These are phyloP conservation scores for Beris chalybata DNA, from an alignment of 2,888 invertebrate genomes.

Conservation along the genomic window DNA sequence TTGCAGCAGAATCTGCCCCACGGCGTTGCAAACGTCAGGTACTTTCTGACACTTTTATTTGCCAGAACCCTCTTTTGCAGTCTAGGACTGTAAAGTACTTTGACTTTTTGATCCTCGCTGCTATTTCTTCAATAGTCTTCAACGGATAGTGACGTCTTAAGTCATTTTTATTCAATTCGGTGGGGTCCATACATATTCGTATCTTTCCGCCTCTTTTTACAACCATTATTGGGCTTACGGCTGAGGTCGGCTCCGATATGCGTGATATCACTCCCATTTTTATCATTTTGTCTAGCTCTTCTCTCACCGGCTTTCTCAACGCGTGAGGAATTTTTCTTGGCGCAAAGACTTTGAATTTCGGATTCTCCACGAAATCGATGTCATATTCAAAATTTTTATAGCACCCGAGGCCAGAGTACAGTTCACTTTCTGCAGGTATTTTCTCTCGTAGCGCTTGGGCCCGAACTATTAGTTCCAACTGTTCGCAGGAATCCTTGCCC, in stretches of 20 bases:
- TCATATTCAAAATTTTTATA: too few relatives aligned
- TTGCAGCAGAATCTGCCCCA: too few relatives aligned
- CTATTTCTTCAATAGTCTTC: constrained; percentile 6
- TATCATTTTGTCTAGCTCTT: constrained; percentile 29
- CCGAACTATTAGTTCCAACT: neutral
- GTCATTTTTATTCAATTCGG: constrained; percentile 4
- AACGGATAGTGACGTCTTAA: constrained; percentile 5
- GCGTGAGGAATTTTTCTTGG: constrained; percentile 33
- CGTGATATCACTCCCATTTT: constrained; percentile 17
- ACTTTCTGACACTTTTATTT: too few relatives aligned
- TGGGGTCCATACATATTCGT: constrained; percentile 1
- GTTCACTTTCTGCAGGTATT: too few relatives aligned
- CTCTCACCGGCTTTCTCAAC: constrained; percentile 29
- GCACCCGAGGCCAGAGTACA: too few relatives aligned
- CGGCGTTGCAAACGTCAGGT: too few relatives aligned
- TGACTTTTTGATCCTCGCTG: constrained; percentile 2
- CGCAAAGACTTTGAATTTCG: constrained; percentile 20
- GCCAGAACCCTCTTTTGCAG: too few relatives aligned
- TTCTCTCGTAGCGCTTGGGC: neutral
- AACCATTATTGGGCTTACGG: constrained; percentile 29
- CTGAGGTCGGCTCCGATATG: constrained; percentile 35
- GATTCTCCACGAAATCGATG: constrained; percentile 27
- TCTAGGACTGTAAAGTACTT: too few relatives aligned
- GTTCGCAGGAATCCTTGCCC: constrained; percentile 3
- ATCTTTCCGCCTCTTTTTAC: constrained; percentile 30